phyloP scores from a whole-genome alignment of 2,797 vertebrate genomes.

The Rhinella marina region DNA sequence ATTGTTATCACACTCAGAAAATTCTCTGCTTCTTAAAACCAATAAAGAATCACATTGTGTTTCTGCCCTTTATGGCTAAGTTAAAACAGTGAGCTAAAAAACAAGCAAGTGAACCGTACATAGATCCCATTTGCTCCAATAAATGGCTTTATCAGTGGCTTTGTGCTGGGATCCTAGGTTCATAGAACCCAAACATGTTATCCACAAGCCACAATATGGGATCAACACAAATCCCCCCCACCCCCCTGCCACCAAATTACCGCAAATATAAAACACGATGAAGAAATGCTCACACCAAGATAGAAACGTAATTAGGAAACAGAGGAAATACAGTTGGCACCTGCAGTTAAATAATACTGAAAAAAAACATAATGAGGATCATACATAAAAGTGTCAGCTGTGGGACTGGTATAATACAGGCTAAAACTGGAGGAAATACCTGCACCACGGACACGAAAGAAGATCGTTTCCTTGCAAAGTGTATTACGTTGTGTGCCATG shows the following conservation, averaged over 20 bases:
- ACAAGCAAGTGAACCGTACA: conserved; percentile 26
- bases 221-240: not conserved
- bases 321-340: not conserved
- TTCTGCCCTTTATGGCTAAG: conserved; percentile 39
- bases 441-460: not conserved
- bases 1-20: conserved; percentile 92
- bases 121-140: conserved; percentile 27
- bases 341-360: not conserved
- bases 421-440: not conserved
- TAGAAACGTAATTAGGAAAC: conserved; percentile 1
- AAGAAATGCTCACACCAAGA: not conserved
- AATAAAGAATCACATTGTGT: conserved; percentile 70
- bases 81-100: conserved; percentile 20
- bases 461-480: not conserved
- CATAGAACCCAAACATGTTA: conserved; percentile 29
- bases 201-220: not conserved
- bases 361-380: not conserved
- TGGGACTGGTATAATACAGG: not conserved
- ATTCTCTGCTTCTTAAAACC: conserved; percentile 85
- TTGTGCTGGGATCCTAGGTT: conserved; percentile 11
- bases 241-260: not conserved
- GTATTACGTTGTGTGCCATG: not conserved
- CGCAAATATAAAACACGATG: not conserved
- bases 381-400: not conserved
- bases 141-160: conserved; percentile 36